Conservation (phyloP, 1,140 invertebrate genomes). For the Brachionus asplanchnoidis region DNA sequence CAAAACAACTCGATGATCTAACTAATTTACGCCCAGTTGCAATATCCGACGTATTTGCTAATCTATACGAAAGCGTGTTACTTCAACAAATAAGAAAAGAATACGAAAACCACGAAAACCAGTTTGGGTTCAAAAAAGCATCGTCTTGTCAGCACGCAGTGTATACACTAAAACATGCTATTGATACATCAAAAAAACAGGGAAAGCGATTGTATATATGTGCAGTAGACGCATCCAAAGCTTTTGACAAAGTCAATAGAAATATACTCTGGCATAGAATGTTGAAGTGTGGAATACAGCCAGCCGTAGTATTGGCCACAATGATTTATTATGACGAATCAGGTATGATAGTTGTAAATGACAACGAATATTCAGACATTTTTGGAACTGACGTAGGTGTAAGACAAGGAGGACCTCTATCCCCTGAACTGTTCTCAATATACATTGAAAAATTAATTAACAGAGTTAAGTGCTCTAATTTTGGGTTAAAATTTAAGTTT, state of each 20-base stretch:
- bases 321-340: neutral
- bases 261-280: neutral
- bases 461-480: neutral
- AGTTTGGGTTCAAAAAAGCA: too few relatives aligned
- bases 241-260: neutral
- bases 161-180: too few relatives aligned
- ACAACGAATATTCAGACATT: neutral
- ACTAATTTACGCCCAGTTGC: too few relatives aligned
- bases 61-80: too few relatives aligned
- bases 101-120: neutral
- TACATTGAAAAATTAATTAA: neutral
- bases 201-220: neutral
- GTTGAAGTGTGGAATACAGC: neutral
- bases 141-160: too few relatives aligned
- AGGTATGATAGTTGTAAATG: neutral
- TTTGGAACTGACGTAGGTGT: neutral
- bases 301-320: neutral
- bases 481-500: neutral
- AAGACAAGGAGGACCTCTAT: neutral
- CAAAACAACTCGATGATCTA: too few relatives aligned
- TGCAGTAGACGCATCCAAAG: neutral
- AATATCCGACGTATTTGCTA: too few relatives aligned
- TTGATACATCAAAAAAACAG: too few relatives aligned
- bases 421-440: neutral
- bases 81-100: neutral